Evolutionary conservation across 2,888 invertebrate genomes (phyloP).

Genomic region (Stenolophus ochropezus): DNA sequence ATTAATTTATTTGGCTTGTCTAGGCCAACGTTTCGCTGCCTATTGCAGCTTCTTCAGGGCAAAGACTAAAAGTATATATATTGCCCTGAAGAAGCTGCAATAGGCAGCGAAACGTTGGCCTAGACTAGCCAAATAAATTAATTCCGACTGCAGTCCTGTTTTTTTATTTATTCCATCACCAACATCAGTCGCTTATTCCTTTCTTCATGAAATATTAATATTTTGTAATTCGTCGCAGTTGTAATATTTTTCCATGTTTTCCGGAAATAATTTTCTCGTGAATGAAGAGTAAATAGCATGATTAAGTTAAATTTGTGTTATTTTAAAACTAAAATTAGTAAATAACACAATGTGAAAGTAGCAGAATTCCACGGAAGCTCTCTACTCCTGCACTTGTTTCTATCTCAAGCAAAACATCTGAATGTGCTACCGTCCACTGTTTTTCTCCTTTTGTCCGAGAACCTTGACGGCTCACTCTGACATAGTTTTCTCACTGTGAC

Average conservation of each 20-base stretch:
- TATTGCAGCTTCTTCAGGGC: too few species aligned
- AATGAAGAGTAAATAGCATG: slow-evolving; percentile 13
- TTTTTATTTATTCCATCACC: too few species aligned
- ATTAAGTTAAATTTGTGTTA: slow-evolving; percentile 48
- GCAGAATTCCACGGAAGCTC: not conserved
- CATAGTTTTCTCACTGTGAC: slow-evolving; percentile 2
- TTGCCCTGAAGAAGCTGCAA: too few species aligned
- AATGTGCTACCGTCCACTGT: not conserved
- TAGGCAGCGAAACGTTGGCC: too few species aligned
- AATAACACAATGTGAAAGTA: slow-evolving; percentile 49
- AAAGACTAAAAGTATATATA: too few species aligned
- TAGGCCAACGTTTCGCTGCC: too few species aligned
- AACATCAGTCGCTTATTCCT: too few species aligned
- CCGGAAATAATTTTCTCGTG: not conserved
- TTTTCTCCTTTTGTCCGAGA: slow-evolving; percentile 3
- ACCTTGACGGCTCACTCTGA: slow-evolving; percentile 27
- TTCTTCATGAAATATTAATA: too few species aligned
- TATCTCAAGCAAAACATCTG: slow-evolving; percentile 15
- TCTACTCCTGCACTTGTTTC: not conserved
- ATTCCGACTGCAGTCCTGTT: too few species aligned
- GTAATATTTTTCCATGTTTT: not conserved
- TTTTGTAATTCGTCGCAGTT: too few species aligned
- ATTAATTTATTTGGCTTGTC: too few species aligned
- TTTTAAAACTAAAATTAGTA: slow-evolving; percentile 35
- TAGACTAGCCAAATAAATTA: too few species aligned